Conservation (phyloP, 1,140 invertebrate species). For the Marisa cornuarietis region DNA sequence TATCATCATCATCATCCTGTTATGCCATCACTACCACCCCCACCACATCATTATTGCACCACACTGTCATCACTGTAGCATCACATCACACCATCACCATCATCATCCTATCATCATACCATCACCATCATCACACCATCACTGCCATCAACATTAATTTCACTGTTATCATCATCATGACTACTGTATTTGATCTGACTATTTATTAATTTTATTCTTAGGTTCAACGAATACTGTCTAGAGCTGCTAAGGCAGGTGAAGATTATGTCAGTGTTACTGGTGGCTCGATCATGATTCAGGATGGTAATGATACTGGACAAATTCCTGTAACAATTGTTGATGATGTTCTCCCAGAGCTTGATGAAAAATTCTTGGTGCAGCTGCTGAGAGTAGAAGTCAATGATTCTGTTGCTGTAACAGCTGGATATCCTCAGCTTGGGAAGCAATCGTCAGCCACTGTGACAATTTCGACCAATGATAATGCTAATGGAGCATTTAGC, state of each 20-base stretch:
- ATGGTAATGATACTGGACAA: conserved; percentile 40
- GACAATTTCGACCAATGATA: conserved; percentile 55
- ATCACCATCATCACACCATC: too few relatives aligned
- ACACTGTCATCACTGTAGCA: too few relatives aligned
- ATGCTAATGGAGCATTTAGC: conserved; percentile 59
- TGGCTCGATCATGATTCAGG: conserved; percentile 46
- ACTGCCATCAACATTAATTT: too few relatives aligned
- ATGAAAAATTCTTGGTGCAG: conserved; percentile 54
- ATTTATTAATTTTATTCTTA: neutral
- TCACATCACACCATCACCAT: too few relatives aligned
- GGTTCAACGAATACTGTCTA: conserved; percentile 19
- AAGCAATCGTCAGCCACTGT: conserved; percentile 38
- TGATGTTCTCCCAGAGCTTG: conserved; percentile 58
- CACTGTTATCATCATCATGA: too few relatives aligned
- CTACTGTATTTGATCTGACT: neutral
- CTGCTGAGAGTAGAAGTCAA: conserved; percentile 52
- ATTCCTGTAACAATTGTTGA: conserved; percentile 51
- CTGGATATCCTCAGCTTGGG: conserved; percentile 53
- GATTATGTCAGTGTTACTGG: conserved; percentile 52
- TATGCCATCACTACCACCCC: too few relatives aligned
- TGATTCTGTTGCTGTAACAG: conserved; percentile 32
- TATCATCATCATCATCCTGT: too few relatives aligned
- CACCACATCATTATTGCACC: too few relatives aligned
- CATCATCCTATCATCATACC: too few relatives aligned
- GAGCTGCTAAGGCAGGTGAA: conserved; percentile 42